Evolutionary conservation across 2,797 vertebrate genomes (phyloP), one percentile per base, ranked within the genome.

Genomic region (Austrolebias charrua): DNA sequence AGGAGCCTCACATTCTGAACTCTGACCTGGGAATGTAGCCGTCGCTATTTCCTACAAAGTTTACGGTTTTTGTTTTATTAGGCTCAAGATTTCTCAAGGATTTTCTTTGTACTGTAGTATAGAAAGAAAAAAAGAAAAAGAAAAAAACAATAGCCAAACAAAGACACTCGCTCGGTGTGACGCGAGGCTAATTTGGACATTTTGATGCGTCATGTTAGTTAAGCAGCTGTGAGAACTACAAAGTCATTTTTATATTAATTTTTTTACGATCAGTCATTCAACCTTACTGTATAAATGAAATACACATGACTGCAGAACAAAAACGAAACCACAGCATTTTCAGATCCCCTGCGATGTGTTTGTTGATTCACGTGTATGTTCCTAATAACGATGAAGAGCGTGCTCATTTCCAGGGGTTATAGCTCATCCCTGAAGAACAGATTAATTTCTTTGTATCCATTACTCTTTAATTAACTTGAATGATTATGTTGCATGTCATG

Each of bases 401-500:
- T 46, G 51, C 60, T 64, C 20, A 10, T 61, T 81, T 80, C 55
- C 62, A 72, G 50, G 14, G 11, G 38, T 40, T 12, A 40, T 40
- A 40, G 12, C 38, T 40, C 38, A 40, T 13, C 38, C 29, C 6
- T 9, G 19, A 24, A 33, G 9, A 52, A n/a, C 44, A 66, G 58
- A 79, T 55, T 42, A 10, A 19, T 66, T 59, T 73, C 43, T 38
- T n/a, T 66, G 59, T 14, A 51, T 73, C 52, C 16, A 50, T 54
- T 68, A 43, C 59, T 24, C 2, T 29, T 56, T 49, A 45, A 19
- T 38, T 8, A 50, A 38, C 48, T 28, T 45, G 18, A 18, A 16
- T 18, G 62, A 60, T 59, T 70, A 65, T 72, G 60, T 24, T 53
- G 15, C 28, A 46, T 45, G 42, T 33, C 48, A 35, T 2, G 16